Base-by-base conservation (phyloP, 2,113 vertebrate genomes). In the Sisor rabdophorus region DNA sequence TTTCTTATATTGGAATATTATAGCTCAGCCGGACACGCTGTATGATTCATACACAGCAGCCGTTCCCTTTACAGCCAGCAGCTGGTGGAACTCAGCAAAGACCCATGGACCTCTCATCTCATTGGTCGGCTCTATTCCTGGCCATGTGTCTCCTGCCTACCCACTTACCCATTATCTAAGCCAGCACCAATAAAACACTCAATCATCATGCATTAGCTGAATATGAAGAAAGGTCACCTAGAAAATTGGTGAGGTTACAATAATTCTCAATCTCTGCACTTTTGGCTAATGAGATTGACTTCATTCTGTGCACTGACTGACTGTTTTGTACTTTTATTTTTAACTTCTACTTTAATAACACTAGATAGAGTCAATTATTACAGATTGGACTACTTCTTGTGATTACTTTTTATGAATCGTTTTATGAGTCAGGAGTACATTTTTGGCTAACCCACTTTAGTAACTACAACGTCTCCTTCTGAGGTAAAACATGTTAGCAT, bases 241-340 rank as follows among this genome's bases (percentile, higher is more conserved):
- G 68, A 76, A 30, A 71, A 47, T 56, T 73, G 65, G 28, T 58
- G 68, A 70, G 69, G 28, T 81, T 63, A 74, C 77, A 69, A 79
- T 79, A 74, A 79, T 71, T 77, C 73, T 80, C 20, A n/a, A 72
- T 70, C 73, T 79, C 88, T 89, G 87, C 87, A 82, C 86, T 91
- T 91, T 84, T 77, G 87, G 88, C 89, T 92, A 91, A 89, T 92
- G 90, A 86, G 90, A 89, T 89, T 88, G 90, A 90, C 91, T 83
- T 89, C 90, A 83, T 68, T 75, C 76, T 59, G 80, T 87, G 84
- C 80, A 87, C 83, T 71, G 64, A 81, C 83, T 83, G 87, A 90
- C 86, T 86, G 86, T 89, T 83, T 87, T 89, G n/a, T 85, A 86
- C 56, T 89, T 77, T 82, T 87, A 81, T 85, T 82, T 87, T 80